These are phyloP conservation scores for Rana temporaria DNA, from an alignment of 2,113 vertebrate species.

Conservation along the genomic window DNA sequence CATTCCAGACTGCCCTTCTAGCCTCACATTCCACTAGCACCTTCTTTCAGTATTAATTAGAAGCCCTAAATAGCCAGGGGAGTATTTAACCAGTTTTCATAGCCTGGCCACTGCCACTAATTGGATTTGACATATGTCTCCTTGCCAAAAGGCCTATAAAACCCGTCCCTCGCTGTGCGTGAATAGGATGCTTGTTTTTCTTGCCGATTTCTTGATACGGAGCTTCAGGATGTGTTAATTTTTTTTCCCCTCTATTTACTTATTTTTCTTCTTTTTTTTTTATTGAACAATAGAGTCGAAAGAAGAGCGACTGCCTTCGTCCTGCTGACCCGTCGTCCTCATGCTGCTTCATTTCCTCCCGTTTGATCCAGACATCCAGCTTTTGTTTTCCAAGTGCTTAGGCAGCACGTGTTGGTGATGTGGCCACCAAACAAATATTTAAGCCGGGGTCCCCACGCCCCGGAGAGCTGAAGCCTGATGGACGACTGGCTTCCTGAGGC, in stretches of 20 bases:
- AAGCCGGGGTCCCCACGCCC: constrained; percentile 70
- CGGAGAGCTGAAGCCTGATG: constrained; percentile 55
- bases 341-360: constrained; percentile 75
- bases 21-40: constrained; percentile 1
- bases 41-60: constrained; percentile 35
- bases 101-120: constrained; percentile 57
- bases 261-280: constrained; percentile 71
- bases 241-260: constrained; percentile 65
- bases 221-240: constrained; percentile 84
- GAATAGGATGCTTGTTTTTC: constrained; percentile 67
- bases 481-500: constrained; percentile 69
- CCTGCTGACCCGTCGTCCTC: constrained; percentile 75
- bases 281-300: constrained; percentile 85
- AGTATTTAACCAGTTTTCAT: constrained; percentile 57
- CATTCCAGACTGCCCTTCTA: constrained; percentile 2
- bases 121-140: constrained; percentile 33
- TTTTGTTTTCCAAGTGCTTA: constrained; percentile 72
- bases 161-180: constrained; percentile 48
- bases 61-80: constrained; percentile 22
- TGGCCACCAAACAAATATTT: constrained; percentile 69
- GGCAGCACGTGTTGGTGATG: constrained; percentile 72
- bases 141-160: constrained; percentile 62
- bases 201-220: constrained; percentile 75
- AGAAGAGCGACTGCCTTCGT: constrained; percentile 70
- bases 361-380: constrained; percentile 77